Evolutionary conservation across 2,113 vertebrate species (phyloP), one percentile per base, ranked within the genome.

Genomic region (Aramus guarauna): DNA sequence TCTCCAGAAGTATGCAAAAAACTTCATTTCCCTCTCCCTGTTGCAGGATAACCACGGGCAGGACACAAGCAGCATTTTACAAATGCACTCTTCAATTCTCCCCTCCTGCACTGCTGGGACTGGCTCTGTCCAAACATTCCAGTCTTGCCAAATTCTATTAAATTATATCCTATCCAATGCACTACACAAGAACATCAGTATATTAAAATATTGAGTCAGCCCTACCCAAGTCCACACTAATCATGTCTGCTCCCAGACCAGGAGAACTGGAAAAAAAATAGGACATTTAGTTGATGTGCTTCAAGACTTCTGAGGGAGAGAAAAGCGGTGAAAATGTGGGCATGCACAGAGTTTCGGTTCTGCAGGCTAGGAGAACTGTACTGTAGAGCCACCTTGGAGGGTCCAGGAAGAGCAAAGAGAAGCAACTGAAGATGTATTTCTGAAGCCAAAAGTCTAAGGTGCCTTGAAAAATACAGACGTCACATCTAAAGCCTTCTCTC

Each of bases 241-340:
- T 43, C 60, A 37, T 9, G 50, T 75, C 86, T 94, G 66, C 45
- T 94, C 75, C 76, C n/a, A 84, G 55, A 88, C 83, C 39, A 62
- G 72, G 63, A 94, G 68, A 92, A 93, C 71, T 88, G 79, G 71
- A 69, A 92, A 93, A 93, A 95, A 17, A 96, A 11, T 2, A 86
- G 14, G 72, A 37, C 27, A 66, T 60, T 71, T 78, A 81, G 9
- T 29, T 94, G 36, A 75, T 22, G 21, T 59, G 37, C 43, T 74
- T 30, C 7, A 83, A 59, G 41, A 52, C 29, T 84, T 91, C 48
- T 34, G 15, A 53, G 23, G 21, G 11, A 80, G 29, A 76, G 36
- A 86, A 79, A 80, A 74, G 34, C 66, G 60, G 45, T 59, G 80
- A 82, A 88, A 91, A 68, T 11, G 17, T 50, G 34, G 53, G 8